phyloP scores from a whole-genome alignment of 2,113 vertebrate genomes.

The Ophiodon elongatus region DNA sequence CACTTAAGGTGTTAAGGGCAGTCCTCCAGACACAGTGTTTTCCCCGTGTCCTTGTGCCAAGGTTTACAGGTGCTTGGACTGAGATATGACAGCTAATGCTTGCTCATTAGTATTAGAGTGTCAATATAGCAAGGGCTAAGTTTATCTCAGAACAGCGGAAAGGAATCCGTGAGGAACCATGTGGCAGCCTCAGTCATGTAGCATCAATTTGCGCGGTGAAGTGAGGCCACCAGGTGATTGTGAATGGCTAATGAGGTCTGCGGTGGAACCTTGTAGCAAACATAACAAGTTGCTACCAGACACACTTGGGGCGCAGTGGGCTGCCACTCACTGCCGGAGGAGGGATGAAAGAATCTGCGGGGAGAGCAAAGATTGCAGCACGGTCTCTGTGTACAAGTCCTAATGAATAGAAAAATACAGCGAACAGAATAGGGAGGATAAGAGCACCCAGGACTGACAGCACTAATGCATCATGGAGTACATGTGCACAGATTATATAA shows the following conservation, averaged over 20 bases:
- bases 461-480: neutral
- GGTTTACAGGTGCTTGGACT: constrained; percentile 35
- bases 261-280: constrained; percentile 25
- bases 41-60: neutral
- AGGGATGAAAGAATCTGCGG: constrained; percentile 32
- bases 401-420: constrained; percentile 38
- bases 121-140: neutral
- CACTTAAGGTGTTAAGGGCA: constrained; percentile 11
- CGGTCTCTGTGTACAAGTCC: constrained; percentile 7
- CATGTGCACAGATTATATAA: neutral
- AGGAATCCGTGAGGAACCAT: constrained; percentile 12
- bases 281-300: constrained; percentile 40
- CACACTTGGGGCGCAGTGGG: constrained; percentile 1
- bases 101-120: constrained; percentile 46
- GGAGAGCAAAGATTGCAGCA: constrained; percentile 22
- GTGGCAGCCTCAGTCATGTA: neutral
- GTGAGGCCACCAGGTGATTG: constrained; percentile 44
- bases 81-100: constrained; percentile 16
- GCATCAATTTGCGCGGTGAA: constrained; percentile 33
- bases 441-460: neutral
- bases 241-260: constrained; percentile 49
- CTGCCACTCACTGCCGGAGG: constrained; percentile 7
- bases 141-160: constrained; percentile 13
- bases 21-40: neutral
- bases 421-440: neutral